phyloP scores from a whole-genome alignment of 2,888 invertebrate species.

The Hypolimnas misippus region DNA sequence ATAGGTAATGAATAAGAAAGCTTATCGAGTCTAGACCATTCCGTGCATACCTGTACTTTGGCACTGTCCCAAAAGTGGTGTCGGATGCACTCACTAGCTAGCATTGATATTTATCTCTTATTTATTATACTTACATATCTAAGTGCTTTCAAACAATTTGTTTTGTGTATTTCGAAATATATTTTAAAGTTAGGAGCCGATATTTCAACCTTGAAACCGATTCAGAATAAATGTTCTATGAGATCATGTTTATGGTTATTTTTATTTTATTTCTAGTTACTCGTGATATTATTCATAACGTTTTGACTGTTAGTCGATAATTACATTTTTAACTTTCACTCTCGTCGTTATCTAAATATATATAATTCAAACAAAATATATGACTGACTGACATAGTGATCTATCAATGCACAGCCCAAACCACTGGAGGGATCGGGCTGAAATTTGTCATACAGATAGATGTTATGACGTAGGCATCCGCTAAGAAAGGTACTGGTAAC shows the following conservation, averaged over 20 bases:
- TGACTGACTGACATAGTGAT: too few species aligned
- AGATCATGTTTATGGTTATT: conserved; percentile 9
- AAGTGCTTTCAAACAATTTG: conserved; percentile 48
- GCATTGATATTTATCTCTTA: conserved; percentile 50
- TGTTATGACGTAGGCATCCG: too few species aligned
- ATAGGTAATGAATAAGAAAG: conserved; percentile 14
- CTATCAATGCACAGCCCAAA: too few species aligned
- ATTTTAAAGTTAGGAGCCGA: conserved; percentile 37
- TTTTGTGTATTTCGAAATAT: conserved; percentile 36
- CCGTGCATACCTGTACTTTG: conserved; percentile 56
- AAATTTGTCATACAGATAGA: too few species aligned
- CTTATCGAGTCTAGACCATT: conserved; percentile 45
- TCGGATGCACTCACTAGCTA: conserved; percentile 56
- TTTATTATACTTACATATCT: conserved; percentile 49
- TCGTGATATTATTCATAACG: too few species aligned
- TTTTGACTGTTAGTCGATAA: too few species aligned
- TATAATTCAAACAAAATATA: too few species aligned
- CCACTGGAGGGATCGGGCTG: too few species aligned
- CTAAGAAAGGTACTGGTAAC: too few species aligned
- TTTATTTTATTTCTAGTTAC: background rate
- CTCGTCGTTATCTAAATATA: too few species aligned
- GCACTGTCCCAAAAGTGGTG: conserved; percentile 65
- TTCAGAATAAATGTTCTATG: conserved; percentile 28
- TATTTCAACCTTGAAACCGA: conserved; percentile 33
- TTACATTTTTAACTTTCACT: too few species aligned